Evolutionary conservation across 2,113 vertebrate genomes (phyloP), one percentile per base, ranked within the genome.

Genomic region (Mirza zaza): DNA sequence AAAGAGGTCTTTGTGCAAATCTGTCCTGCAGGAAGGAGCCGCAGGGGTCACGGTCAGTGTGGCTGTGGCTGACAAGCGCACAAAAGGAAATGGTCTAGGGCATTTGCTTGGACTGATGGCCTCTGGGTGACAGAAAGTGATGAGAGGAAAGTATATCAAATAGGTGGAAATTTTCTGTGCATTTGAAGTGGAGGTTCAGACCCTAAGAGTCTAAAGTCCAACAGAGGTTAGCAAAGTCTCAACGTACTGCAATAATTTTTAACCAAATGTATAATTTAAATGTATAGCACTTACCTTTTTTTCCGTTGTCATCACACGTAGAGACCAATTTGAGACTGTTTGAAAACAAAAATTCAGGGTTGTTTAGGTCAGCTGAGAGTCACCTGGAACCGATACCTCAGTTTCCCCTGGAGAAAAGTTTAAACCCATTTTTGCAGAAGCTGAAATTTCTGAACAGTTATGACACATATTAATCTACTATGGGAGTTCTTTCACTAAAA

Each of bases 1-100:
- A 97, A 93, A 97, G 95, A 89, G 8, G 84, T 25, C 96, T 97
- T 97, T 97, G 97, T 97, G 70, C 87, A 75, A 77, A 48, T 57
- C 45, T 50, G 0, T 80, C 81, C 77, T 86, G 45, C 86, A 91
- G 67, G 82, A 94, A 83, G 86, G 86, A 85, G 63, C 29, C 85
- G n/a, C 3, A 3, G 8, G 67, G 76, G 65, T 90, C 88, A 84
- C 1, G 7, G 73, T 68, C 87, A 77, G 75, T 36, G 12, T n/a
- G 36, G 71, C 34, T 55, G 23, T 25, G 50, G n/a, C 70, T 65
- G 5, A 82, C 34, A 61, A 57, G 1, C 23, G 29, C 23, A 52
- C 70, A 13, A 73, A 42, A 82, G 67, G 59, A 70, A 48, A 14
- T 0, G 4, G 29, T 63, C 42, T 91, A 75, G 14, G n/a, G 27